These are phyloP conservation scores for Coranthus polyacanthus DNA, from an alignment of 2,797 vertebrate species.

Conservation along the genomic window DNA sequence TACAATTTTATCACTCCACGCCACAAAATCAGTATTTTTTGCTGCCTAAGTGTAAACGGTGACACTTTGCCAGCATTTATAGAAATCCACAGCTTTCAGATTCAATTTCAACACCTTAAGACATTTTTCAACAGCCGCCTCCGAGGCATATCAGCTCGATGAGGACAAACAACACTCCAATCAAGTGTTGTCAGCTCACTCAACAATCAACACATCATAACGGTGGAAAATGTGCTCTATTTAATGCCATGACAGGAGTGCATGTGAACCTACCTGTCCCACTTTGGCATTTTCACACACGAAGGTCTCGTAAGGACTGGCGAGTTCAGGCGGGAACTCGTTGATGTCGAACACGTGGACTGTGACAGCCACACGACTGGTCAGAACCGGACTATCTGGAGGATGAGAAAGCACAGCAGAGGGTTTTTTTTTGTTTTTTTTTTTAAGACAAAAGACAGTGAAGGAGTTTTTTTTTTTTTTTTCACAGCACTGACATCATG, in stretches of 20 bases:
- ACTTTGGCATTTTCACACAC: constrained; percentile 95
- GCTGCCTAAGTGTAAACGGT: not conserved
- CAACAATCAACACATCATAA: constrained; percentile 15
- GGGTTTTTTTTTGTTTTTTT: too few species aligned
- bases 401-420: constrained; percentile 43
- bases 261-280: constrained; percentile 89
- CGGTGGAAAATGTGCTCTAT: not conserved
- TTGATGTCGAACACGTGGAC: constrained; percentile 97
- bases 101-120: constrained; percentile 22
- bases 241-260: not conserved
- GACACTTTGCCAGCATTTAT: not conserved
- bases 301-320: constrained; percentile 92
- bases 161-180: constrained; percentile 10
- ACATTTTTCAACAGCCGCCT: constrained; percentile 2
- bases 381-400: constrained; percentile 93
- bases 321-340: constrained; percentile 97
- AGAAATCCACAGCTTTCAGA: constrained; percentile 24
- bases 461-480: too few species aligned
- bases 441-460: too few species aligned
- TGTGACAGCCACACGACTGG: constrained; percentile 92
- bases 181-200: constrained; percentile 29
- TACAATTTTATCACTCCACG: not conserved
- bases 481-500: constrained; percentile 75
- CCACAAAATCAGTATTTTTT: constrained; percentile 8
- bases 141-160: constrained; percentile 8